A percentile compares a stretch with the other conserved stretches of the same genome.
Conservation (phyloP, 2,113 vertebrate species). For the rabbit (Oryctolagus cuniculus) region mOryCun1.1 NC_091441.1:652001-652500, state of each 20-base stretch:
- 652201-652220: neutral
- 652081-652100: slow-evolving; percentile 72
- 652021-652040: slow-evolving; percentile 64
- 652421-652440: too few relatives aligned
- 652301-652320: too few relatives aligned
- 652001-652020: neutral
- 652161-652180: neutral
- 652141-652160: slow-evolving; percentile 57
- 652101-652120: slow-evolving; percentile 68
- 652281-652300: neutral
- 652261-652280: neutral
- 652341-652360: neutral
- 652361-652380: neutral
- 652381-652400: too few relatives aligned
- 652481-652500: neutral
- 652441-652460: neutral
- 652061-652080: slow-evolving; percentile 65
- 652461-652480: too few relatives aligned
- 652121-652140: slow-evolving; percentile 47
- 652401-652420: neutral
- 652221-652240: too few relatives aligned
- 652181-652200: neutral
- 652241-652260: neutral
- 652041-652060: slow-evolving; percentile 66
- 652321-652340: too few relatives aligned